Evolutionary conservation across 2,888 invertebrate genomes (phyloP), one percentile per base, ranked within the genome.

Genomic region (Cheilosia vernalis): DNA sequence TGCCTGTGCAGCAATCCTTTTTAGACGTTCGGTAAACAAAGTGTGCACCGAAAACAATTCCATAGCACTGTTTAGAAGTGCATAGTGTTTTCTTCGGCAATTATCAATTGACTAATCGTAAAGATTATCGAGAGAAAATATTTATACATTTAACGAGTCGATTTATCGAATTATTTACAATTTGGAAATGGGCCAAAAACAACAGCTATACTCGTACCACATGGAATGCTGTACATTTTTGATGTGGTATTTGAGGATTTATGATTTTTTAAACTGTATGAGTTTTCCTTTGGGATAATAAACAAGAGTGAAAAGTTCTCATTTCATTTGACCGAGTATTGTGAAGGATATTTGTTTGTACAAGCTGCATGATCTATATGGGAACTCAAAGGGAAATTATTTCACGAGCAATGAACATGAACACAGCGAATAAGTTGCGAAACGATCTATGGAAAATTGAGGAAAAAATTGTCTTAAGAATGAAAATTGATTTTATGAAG

Each of bases 201-300:
- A 83, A 21, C 83, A 83, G 44, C 47, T n/a, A 47, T 21, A 42
- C 53, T 51, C 51, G 51, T 60, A 55, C 66, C 82, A 66, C 72
- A 72, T 72, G 78, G 60, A 40, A 79, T 78, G 67, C 72, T 72
- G 49, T 37, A 40, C 49, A 72, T 67, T 63, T 82, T 69, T 79
- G 73, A 84, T 84, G 79, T 64, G 79, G 58, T 84, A 73, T 79
- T 79, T 79, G 56, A 69, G 58, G 70, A 85, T 85, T 85, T 85
- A 85, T 76, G 80, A 69, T 74, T 69, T 80, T 60, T 58, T 47
- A 84, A 80, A 84, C 74, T 67, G 51, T 53, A 70, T 70, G 84
- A 70, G 55, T 66, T 85, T 66, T 17, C 64, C 33, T 37, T 64
- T 47, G 64, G 49, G 64, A 84, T 79, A 74, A 84, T 84, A 84